Conservation (phyloP, 2,113 vertebrate species). For the Rhinoderma darwinii region DNA sequence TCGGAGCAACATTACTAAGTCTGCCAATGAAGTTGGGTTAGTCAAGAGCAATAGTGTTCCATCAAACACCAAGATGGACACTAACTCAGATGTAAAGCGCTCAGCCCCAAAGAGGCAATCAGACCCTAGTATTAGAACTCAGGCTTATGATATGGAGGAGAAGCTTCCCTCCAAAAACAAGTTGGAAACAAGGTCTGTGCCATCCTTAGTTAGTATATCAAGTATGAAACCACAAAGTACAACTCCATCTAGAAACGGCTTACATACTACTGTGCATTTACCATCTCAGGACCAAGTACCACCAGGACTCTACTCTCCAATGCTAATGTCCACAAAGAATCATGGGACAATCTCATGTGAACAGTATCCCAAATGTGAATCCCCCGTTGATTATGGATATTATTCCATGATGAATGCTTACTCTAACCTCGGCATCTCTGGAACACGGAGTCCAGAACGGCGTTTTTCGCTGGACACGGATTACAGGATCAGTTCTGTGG, state of each 20-base stretch:
- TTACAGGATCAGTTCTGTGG: constrained; percentile 83
- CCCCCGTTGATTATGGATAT: constrained; percentile 88
- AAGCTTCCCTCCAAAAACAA: constrained; percentile 90
- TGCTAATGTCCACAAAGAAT: constrained; percentile 82
- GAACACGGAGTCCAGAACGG: constrained; percentile 83
- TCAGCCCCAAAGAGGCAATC: constrained; percentile 88
- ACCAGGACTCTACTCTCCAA: constrained; percentile 77
- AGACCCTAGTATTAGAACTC: constrained; percentile 88
- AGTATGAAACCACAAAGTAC: constrained; percentile 79
- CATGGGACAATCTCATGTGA: constrained; percentile 81
- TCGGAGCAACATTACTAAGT: constrained; percentile 84
- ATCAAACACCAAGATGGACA: constrained; percentile 79
- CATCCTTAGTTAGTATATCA: constrained; percentile 78
- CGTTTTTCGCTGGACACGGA: constrained; percentile 86
- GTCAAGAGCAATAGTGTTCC: constrained; percentile 97
- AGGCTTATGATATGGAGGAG: constrained; percentile 92
- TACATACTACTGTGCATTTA: constrained; percentile 79
- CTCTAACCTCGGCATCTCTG: constrained; percentile 82
- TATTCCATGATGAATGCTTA: constrained; percentile 89
- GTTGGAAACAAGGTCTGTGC: constrained; percentile 83
- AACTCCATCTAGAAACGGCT: constrained; percentile 79
- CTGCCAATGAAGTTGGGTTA: constrained; percentile 81
- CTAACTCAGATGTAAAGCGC: constrained; percentile 78
- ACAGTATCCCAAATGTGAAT: constrained; percentile 92
- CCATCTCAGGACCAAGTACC: constrained; percentile 83